These are phyloP conservation scores for Aphidius gifuensis DNA, from an alignment of 1,140 invertebrate genomes.

Conservation along the genomic window DNA sequence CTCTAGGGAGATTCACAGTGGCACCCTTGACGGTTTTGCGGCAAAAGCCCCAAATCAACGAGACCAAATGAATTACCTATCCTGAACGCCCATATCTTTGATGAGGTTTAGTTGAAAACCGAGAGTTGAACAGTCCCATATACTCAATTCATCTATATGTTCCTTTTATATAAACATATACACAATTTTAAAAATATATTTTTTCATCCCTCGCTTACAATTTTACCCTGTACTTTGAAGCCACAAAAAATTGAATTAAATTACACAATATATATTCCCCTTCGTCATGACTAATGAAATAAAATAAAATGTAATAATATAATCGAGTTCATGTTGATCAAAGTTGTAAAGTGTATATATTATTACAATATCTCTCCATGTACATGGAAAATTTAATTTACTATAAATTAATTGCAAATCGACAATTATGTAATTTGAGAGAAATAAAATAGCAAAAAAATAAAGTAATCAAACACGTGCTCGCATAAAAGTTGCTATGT, in stretches of 20 bases:
- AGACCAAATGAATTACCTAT: constrained; percentile 14
- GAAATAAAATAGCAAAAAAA: no score
- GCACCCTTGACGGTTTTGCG: background rate
- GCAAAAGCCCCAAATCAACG: constrained; percentile 17
- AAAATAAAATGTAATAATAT: no score
- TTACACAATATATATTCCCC: background rate
- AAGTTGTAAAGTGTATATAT: no score
- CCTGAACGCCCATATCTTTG: constrained; percentile 15
- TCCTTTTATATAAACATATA: background rate
- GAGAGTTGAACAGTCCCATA: constrained; percentile 8
- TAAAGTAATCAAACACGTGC: no score
- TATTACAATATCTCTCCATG: no score
- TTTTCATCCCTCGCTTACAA: background rate
- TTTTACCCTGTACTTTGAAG: no score
- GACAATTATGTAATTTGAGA: no score
- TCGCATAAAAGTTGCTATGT: no score
- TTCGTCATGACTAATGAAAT: background rate
- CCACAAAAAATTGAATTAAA: no score
- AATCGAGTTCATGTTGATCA: no score
- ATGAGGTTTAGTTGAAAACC: constrained; percentile 13
- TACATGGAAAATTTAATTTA: no score
- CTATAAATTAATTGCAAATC: no score
- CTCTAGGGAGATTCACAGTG: constrained; percentile 9
- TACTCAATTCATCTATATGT: background rate
- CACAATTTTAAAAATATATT: background rate